Evolutionary conservation across 2,797 vertebrate species (phyloP), one percentile per base, ranked within the genome.

Genomic region (Esox masquinongy): DNA sequence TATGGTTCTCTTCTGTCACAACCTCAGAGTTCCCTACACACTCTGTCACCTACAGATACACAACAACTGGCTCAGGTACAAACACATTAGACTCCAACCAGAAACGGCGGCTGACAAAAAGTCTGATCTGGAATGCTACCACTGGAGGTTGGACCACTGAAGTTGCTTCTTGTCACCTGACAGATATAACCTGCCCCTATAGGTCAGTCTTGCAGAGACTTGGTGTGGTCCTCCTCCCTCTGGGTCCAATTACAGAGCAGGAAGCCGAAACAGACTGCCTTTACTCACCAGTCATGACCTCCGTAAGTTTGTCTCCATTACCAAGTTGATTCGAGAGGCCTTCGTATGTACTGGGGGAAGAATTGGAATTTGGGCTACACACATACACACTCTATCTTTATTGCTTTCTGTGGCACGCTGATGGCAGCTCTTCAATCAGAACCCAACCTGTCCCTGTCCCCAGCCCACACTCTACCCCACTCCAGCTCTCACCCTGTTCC

Each of bases 171-270:
- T 50, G 72, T 11, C 50, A 0, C 19, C 24, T 9, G 34, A 15
- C 73, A 82, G 17, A 34, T 51, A 36, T 53, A 36, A 36, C 7
- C 71, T 75, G 15, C 77, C 56, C 68, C 36, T 74, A 5, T 34
- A 95, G 94, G 84, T 84, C 81, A 15, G 17, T 93, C 76, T 85
- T 95, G 49, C 89, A 90, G 82, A 94, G 80, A 79, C 77, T 94
- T 5, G 94, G 94, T 24, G 88, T 93, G 19, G 4, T 95, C 78
- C 82, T 91, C 7, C 81, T 92, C 36, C 93, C 92, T 0, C 34
- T 73, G 0, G 83, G 78, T 74, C 79, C 79, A 2, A 39, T 8
- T 50, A 90, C 82, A 14, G 53, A 56, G n/a, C 19, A 56, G 53
- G 53, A 56, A 56, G 53, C 53, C 7, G 53, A 56, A 56, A 56